Evolutionary conservation across 2,797 vertebrate genomes (phyloP).

Genomic region (Microchirus variegatus): DNA sequence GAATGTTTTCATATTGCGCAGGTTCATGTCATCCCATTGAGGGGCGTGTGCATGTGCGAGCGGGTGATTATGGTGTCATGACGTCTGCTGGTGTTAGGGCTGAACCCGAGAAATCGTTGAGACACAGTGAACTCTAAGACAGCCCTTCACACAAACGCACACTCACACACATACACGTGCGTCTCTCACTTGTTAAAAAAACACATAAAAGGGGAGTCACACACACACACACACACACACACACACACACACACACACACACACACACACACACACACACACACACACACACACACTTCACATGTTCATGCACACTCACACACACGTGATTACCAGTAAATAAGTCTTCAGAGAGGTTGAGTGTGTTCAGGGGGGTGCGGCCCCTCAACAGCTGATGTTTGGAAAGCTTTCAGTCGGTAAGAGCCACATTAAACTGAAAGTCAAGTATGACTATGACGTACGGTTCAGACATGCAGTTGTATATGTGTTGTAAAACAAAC

Average conservation of each 20-base stretch:
- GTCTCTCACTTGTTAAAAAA: constrained; percentile 15
- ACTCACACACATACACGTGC: not conserved
- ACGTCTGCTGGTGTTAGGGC: constrained; percentile 60
- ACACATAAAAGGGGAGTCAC: constrained; percentile 19
- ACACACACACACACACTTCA: too few species aligned
- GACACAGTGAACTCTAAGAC: constrained; percentile 23
- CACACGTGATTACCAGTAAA: constrained; percentile 53
- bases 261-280: too few species aligned
- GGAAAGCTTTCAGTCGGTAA: constrained; percentile 42
- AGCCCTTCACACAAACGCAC: constrained; percentile 27
- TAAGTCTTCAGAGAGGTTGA: constrained; percentile 28
- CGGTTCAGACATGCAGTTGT: constrained; percentile 7
- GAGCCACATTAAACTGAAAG: constrained; percentile 36
- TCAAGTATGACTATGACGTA: constrained; percentile 33
- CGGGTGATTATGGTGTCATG: constrained; percentile 63
- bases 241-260: too few species aligned
- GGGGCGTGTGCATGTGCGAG: constrained; percentile 12
- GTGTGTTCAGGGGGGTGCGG: constrained; percentile 33
- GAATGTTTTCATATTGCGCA: constrained; percentile 30
- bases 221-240: constrained; percentile 32
- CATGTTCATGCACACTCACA: constrained; percentile 17
- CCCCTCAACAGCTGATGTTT: constrained; percentile 54
- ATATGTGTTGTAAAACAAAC: constrained; percentile 2
- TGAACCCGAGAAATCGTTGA: constrained; percentile 50
- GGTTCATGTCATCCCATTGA: constrained; percentile 29